phyloP scores from a whole-genome alignment of 2,113 vertebrate genomes.

The Aphelocoma coerulescens region DNA sequence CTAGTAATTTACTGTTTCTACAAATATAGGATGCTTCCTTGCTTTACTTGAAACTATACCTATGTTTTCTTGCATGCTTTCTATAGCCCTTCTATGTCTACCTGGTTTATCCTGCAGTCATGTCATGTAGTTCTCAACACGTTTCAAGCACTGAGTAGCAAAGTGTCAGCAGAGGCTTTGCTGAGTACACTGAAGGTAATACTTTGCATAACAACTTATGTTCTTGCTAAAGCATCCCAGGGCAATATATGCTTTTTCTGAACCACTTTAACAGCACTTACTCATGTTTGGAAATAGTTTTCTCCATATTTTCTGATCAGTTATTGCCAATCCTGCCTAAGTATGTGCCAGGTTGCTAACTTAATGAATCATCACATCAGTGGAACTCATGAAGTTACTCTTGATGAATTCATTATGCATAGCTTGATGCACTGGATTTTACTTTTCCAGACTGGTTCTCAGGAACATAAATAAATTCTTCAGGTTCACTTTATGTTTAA shows the following conservation, averaged over 20 bases:
- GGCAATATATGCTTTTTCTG: background rate
- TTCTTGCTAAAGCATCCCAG: background rate
- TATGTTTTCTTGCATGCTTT: background rate
- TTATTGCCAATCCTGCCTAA: background rate
- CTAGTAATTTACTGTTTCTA: background rate
- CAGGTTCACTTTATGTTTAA: background rate
- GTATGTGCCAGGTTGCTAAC: background rate
- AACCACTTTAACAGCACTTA: background rate
- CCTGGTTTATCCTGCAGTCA: background rate
- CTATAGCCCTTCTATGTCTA: background rate
- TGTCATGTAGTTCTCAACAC: background rate
- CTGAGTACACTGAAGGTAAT: background rate
- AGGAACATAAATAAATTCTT: background rate
- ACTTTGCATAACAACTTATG: background rate
- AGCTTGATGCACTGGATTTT: background rate
- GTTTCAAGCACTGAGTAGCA: background rate
- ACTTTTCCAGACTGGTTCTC: background rate
- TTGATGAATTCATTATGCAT: background rate
- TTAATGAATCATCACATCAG: background rate
- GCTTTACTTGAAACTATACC: background rate
- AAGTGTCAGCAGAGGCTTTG: background rate
- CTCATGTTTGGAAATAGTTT: background rate
- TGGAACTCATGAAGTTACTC: background rate
- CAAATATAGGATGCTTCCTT: background rate
- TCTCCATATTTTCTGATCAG: background rate